Base-by-base conservation (phyloP, 2,113 vertebrate species). In the Serranochromis macrocephalus region DNA sequence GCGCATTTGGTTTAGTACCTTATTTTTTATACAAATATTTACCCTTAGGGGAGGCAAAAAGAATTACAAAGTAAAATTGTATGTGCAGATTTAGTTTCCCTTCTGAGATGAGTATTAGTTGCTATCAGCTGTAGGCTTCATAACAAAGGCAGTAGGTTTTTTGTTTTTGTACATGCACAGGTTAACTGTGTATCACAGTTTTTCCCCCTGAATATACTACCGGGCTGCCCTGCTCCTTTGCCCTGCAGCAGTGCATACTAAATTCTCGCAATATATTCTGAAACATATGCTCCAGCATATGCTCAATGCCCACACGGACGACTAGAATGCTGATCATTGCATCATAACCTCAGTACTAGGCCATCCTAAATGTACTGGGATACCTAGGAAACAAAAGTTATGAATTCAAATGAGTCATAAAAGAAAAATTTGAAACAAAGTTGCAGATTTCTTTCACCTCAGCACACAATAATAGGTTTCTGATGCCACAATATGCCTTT, bases 261-360 rank as follows among this genome's bases (percentile, higher is more conserved):
- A 91, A 84, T 45, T 82, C 24, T 82, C 86, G 17, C 68, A 79
- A 86, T 91, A 53, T 88, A 90, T 88, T 91, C 63, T 45, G 45
- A 88, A 91, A 91, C 95, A 94, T 95, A 94, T 95, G 92, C 83
- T 83, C 17, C 54, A 88, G 51, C 92, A 89, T 94, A 94, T 94
- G 92, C 84, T 88, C 42, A 57, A 84, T 61, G 84, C 92, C 87
- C 86, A 89, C 87, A 58, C 85, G 55, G 63, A 80, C 13, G 47
- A 80, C 89, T 86, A 63, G 89, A 94, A 92, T 92, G 88, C 89
- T 88, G 90, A 94, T 93, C 90, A 87, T 87, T 89, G 78, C 80
- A 78, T 82, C 53, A 88, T 88, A 93, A 90, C 81, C 85, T 86
- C 87, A 68, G 90, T 79, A 85, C 53, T 54, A 24, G 81, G 71